Base-by-base conservation (phyloP, 1,140 invertebrate species). In the Psix sp. region DNA sequence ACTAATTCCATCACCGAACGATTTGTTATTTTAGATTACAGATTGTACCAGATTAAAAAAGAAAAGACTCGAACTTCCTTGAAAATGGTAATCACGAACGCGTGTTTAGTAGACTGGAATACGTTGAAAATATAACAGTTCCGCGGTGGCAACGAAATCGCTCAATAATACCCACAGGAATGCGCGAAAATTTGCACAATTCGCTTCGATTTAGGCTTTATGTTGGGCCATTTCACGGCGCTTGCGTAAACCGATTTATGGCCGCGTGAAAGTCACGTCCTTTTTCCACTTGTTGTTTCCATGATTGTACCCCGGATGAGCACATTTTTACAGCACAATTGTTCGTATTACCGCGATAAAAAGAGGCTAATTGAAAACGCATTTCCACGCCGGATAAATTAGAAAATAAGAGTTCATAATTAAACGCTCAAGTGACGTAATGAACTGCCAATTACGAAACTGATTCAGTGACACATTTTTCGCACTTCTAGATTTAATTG, bases 91-190 rank as follows among this genome's bases (percentile, higher is more conserved):
- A 29, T 14, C 57, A 62, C 57, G 45, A 49, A 45, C 45, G 33
- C 39, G 40, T 65, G 60, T 11, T 65, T 65, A 65, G 29, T 65
- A 65, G 60, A 65, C 29, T 54, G 48, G 31, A 63, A 63, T 63
- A 52, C 29, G 16, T 4, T 16, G 6, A 11, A 10, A 4, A 24
- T 36, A 40, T 52, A 42, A 52, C 29, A 52, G 24, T 63, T 63
- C 59, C 48, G 46, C 39, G 46, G 6, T 63, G 31, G 48, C 49
- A 54, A 68, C 26, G 38, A 43, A 57, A 57, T 57, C 33, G 48
- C 40, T 36, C 1, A 14, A 48, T 40, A 66, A 38, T 62, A 51
- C 46, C 17, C 45, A 51, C 4, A 1, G 14, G 29, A 26, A 39
- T 29, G 18, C 18, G 26, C 26, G 17, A 62, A 62, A 42, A 24